A percentile compares a stretch with the other conserved stretches of the same genome.
phyloP scores from a whole-genome alignment of 2,113 vertebrate species.

The Dipodomys spectabilis region DNA sequence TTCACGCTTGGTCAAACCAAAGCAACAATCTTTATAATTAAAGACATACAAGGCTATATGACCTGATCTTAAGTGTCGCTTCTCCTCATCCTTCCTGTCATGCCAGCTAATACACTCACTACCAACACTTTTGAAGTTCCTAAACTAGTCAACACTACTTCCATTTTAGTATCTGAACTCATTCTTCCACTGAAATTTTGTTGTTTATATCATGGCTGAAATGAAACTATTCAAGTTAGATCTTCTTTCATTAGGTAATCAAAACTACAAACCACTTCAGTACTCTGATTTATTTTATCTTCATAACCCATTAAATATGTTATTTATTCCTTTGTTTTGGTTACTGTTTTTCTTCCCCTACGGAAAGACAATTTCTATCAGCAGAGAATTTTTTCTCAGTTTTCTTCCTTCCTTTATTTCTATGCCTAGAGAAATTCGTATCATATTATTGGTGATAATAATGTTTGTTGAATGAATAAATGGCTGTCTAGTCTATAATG shows the following conservation, averaged over 20 bases:
- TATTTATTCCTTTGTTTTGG: not conserved
- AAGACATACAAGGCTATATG: not conserved
- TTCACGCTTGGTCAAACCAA: not conserved
- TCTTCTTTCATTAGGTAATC: not conserved
- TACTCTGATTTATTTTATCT: not conserved
- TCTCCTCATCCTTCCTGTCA: too few relatives aligned
- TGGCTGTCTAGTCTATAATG: not conserved
- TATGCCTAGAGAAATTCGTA: not conserved
- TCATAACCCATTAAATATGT: not conserved
- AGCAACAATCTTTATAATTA: not conserved
- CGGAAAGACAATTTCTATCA: not conserved
- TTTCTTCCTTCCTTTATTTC: not conserved
- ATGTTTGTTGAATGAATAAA: not conserved
- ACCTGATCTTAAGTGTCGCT: not conserved
- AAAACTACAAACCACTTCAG: not conserved
- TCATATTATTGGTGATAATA: not conserved
- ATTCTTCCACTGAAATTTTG: not conserved
- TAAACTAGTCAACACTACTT: not conserved
- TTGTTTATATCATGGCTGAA: not conserved
- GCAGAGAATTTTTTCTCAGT: not conserved
- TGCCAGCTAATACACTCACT: not conserved
- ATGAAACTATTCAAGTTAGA: not conserved
- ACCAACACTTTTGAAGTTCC: not conserved
- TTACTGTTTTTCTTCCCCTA: not conserved
- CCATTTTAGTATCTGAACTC: not conserved